These are phyloP conservation scores for Cariama cristata DNA, from an alignment of 2,113 vertebrate species.

Conservation along the genomic window DNA sequence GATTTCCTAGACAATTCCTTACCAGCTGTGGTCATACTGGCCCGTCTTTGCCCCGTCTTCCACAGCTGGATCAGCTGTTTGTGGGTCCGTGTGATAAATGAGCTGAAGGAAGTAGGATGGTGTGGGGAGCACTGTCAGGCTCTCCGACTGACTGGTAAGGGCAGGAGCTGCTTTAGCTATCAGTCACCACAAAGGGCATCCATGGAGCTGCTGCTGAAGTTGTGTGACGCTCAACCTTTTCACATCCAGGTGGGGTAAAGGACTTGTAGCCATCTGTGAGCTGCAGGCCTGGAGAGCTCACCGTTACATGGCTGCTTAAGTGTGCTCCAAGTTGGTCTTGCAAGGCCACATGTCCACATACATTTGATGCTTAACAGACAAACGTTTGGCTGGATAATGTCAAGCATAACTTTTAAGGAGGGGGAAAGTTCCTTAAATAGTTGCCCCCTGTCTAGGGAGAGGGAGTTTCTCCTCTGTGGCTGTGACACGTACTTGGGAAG, in stretches of 20 bases:
- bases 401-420: background rate
- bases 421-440: background rate
- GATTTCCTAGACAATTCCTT: background rate
- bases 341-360: background rate
- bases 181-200: background rate
- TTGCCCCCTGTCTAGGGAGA: background rate
- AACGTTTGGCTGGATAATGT: background rate
- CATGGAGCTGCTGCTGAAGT: background rate
- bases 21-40: accelerated
- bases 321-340: background rate
- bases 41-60: background rate
- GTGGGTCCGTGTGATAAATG: background rate
- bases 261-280: background rate
- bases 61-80: background rate
- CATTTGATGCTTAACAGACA: background rate
- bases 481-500: background rate
- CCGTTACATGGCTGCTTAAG: background rate
- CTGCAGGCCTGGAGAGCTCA: background rate
- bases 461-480: background rate
- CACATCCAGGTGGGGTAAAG: background rate
- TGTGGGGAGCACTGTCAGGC: background rate
- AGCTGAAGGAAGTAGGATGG: background rate
- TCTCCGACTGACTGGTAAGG: accelerated
- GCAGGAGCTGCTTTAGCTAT: background rate
- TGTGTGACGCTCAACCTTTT: background rate